Evolutionary conservation across 2,888 invertebrate genomes (phyloP).

Genomic region (Nasonovia ribisnigri): DNA sequence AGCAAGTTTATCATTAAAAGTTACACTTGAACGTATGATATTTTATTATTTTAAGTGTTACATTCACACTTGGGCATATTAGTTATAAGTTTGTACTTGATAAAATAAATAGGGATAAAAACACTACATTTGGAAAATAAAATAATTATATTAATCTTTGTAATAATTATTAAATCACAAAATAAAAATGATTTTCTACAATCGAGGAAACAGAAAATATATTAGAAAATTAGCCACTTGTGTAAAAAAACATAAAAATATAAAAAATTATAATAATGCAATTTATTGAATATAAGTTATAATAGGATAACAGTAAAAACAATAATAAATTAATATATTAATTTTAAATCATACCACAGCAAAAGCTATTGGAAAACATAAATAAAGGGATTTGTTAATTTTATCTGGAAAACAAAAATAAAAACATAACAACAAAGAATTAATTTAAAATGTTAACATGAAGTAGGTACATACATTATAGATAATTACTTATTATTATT

Average conservation of each 20-base stretch:
- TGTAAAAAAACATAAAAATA: conserved; percentile 2
- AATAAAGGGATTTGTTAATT: conserved; percentile 56
- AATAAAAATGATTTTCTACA: neutral
- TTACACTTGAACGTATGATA: neutral
- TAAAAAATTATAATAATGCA: conserved; percentile 58
- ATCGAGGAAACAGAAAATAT: neutral
- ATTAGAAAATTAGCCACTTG: neutral
- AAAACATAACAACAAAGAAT: conserved; percentile 44
- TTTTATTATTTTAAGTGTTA: neutral
- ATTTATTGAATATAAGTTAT: conserved; percentile 62
- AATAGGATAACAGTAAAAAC: conserved; percentile 60
- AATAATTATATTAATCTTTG: neutral
- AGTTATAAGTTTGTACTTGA: neutral
- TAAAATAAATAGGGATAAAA: neutral
- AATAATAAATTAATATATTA: conserved; percentile 39
- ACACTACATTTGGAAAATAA: neutral
- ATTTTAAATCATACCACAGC: conserved; percentile 54
- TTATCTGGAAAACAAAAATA: conserved; percentile 47
- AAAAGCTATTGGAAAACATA: conserved; percentile 62
- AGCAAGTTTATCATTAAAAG: neutral
- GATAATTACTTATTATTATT: conserved; percentile 60
- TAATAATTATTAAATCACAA: neutral
- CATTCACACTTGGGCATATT: neutral
- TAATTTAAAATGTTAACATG: conserved; percentile 12
- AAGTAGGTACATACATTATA: neutral